Conservation (phyloP, 2,888 invertebrate species). For the Ischnura elegans region DNA sequence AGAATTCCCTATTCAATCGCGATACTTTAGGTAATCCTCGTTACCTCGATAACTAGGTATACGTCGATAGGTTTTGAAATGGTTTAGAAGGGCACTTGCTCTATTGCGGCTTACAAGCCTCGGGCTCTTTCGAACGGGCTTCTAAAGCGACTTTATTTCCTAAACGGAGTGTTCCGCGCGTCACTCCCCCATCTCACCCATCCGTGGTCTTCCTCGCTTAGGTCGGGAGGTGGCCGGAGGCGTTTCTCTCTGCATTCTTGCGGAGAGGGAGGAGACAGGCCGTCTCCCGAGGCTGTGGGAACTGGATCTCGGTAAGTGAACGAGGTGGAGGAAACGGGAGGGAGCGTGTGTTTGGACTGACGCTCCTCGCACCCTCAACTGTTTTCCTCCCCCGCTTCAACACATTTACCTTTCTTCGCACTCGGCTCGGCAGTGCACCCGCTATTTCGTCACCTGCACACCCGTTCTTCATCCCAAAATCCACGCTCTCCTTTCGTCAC, state of each 20-base stretch:
- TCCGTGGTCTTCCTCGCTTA: neutral
- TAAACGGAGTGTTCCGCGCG: neutral
- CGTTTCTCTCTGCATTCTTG: neutral
- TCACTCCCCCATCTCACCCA: neutral
- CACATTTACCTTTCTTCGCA: neutral
- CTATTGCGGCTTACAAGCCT: neutral
- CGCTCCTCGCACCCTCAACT: conserved; percentile 27
- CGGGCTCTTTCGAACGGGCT: neutral
- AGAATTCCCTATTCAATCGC: too few relatives aligned
- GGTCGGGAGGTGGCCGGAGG: neutral
- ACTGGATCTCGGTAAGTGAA: neutral
- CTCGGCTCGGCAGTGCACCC: neutral
- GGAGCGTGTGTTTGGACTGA: neutral
- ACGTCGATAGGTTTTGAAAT: too few relatives aligned
- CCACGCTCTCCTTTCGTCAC: neutral
- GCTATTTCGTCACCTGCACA: neutral
- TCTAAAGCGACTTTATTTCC: neutral
- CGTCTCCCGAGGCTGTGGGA: conserved; percentile 3
- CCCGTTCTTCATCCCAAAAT: neutral
- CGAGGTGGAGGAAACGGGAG: neutral
- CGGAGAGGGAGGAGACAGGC: neutral
- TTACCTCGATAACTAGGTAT: too few relatives aligned
- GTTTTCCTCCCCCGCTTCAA: conserved; percentile 1
- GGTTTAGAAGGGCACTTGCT: too few relatives aligned
- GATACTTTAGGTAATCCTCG: too few relatives aligned